Base-by-base conservation (phyloP, 2,797 vertebrate species). In the Myotis myotis region DNA sequence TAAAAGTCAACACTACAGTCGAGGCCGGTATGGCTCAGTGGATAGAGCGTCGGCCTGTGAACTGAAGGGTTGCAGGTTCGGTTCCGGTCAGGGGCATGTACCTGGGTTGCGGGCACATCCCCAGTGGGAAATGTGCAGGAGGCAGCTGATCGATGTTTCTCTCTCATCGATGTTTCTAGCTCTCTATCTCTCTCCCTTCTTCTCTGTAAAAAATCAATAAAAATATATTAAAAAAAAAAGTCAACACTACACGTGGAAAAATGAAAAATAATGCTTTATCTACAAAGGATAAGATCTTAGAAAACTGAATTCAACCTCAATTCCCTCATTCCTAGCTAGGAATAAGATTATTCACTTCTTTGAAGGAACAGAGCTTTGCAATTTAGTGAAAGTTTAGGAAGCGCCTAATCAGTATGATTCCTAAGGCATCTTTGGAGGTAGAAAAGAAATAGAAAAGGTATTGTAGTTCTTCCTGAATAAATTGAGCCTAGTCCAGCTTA, bases 361-460 rank as follows among this genome's bases (percentile, higher is more conserved):
- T 28, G 25, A 1, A 44, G n/a, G 13, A 28, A 44, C 5, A 78
- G 25, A 85, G 13, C 25, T 79, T 87, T 74, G 71, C 55, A 82
- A 36, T 72, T 51, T 22, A 47, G 60, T 38, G 22, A 87, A 91
- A 15, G 8, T 51, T 68, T 91, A 71, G 72, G 49, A 87, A 89
- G 20, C 17, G 64, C 5, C 17, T n/a, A n/a, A n/a, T 87, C 62
- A 47, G 33, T 66, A 47, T 71, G 20, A 62, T 74, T 76, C 53
- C 85, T 70, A 66, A 70, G 76, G 51, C 38, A 81, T 30, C 78
- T 75, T 86, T 86, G 36, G 74, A 83, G 28, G 17, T 38, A 93
- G 30, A 90, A 74, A 70, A 89, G 51, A 93, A 93, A 89, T 47
- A 95, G 68, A 72, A 79, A 86, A 79, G 51, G 23, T 47, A 66